These are phyloP conservation scores for Aegotheles bennettii DNA, from an alignment of 2,113 vertebrate genomes.

Conservation along the genomic window DNA sequence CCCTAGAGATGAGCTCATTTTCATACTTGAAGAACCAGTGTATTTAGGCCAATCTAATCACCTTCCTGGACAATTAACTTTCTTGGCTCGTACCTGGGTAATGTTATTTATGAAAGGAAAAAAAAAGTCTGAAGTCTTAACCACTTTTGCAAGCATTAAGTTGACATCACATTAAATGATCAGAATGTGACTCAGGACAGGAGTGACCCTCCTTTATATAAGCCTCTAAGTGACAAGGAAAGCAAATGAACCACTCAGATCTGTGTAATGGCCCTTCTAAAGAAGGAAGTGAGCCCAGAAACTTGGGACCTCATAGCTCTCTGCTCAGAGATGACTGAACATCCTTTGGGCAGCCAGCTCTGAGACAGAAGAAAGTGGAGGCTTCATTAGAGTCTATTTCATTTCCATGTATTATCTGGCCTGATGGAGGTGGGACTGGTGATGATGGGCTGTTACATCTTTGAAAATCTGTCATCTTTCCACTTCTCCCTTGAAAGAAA, in stretches of 20 bases:
- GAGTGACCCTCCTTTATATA: background rate
- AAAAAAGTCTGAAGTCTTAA: background rate
- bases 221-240: background rate
- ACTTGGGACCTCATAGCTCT: background rate
- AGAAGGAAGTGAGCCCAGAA: background rate
- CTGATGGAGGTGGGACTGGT: background rate
- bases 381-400: background rate
- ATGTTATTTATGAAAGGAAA: background rate
- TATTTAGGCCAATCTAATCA: background rate
- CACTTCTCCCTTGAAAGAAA: background rate
- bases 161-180: background rate
- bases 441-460: background rate
- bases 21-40: background rate
- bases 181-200: background rate
- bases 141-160: background rate
- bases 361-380: background rate
- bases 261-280: background rate
- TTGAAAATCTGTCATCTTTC: background rate
- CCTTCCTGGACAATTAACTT: slow-evolving; percentile 19
- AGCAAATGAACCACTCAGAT: background rate
- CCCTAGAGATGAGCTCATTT: background rate
- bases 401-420: background rate
- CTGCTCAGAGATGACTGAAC: background rate
- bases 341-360: background rate
- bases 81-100: background rate